A percentile compares a stretch with the other conserved stretches of the same genome.
Evolutionary conservation across 2,797 vertebrate genomes (phyloP).

Genomic region (Pseudopleuronectes americanus): DNA sequence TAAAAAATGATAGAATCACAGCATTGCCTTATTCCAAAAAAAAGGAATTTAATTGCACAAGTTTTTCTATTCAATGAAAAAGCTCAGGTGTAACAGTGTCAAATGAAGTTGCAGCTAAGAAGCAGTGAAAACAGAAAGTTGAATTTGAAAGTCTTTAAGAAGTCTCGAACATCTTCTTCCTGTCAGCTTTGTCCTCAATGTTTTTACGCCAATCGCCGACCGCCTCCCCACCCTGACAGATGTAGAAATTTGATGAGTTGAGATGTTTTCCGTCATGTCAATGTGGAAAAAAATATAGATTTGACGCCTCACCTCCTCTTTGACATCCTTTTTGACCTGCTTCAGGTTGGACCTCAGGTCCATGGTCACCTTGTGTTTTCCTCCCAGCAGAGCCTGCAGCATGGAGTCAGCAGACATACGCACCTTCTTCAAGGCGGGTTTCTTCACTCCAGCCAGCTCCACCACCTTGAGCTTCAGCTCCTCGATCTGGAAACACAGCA

Average conservation of each 20-base stretch:
- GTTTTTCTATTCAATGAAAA: slow-evolving; percentile 41
- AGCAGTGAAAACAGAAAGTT: background rate
- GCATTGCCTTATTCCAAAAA: slow-evolving; percentile 51
- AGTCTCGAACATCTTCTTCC: slow-evolving; percentile 98
- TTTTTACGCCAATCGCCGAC: slow-evolving; percentile 98
- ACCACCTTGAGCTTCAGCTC: slow-evolving; percentile 94
- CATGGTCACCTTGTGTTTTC: slow-evolving; percentile 97
- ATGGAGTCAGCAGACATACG: slow-evolving; percentile 97
- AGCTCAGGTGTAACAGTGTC: background rate
- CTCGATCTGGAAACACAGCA: slow-evolving; percentile 83
- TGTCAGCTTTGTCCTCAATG: slow-evolving; percentile 96
- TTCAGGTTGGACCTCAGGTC: slow-evolving; percentile 97
- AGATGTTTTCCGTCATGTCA: accelerated
- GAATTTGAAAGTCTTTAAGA: slow-evolving; percentile 76
- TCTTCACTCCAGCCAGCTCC: slow-evolving; percentile 95
- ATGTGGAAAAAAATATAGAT: background rate
- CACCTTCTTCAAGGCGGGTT: slow-evolving; percentile 91
- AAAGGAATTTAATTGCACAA: slow-evolving; percentile 58
- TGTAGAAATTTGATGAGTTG: background rate
- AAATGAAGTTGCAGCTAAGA: background rate
- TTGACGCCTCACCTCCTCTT: slow-evolving; percentile 87
- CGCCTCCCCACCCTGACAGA: slow-evolving; percentile 83
- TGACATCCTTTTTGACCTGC: slow-evolving; percentile 96
- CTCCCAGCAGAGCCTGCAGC: slow-evolving; percentile 95
- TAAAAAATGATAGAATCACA: slow-evolving; percentile 28